Evolutionary conservation across 2,113 vertebrate species (phyloP).

Genomic region (Pungitius pungitius): DNA sequence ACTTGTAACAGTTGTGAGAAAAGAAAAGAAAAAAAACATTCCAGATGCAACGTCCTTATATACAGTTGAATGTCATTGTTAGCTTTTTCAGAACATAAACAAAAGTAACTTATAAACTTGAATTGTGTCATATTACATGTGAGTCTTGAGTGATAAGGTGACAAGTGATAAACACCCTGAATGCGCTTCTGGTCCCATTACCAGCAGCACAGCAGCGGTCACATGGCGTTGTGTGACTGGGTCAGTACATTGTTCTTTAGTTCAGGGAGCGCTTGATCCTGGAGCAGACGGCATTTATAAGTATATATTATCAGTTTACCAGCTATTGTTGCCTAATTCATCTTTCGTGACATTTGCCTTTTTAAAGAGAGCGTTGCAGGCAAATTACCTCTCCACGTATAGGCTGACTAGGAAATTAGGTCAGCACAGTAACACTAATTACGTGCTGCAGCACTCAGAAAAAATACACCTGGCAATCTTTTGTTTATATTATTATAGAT

Average conservation of each 20-base stretch:
- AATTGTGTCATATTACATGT: not conserved
- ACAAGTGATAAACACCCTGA: not conserved
- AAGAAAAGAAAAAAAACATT: too few relatives aligned
- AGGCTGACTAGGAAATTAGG: constrained; percentile 28
- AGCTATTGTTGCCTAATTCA: constrained; percentile 64
- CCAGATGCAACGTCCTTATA: too few relatives aligned
- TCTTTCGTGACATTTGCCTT: constrained; percentile 56
- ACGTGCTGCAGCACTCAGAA: not conserved
- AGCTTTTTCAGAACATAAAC: constrained; percentile 24
- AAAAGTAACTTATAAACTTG: not conserved
- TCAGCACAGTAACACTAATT: constrained; percentile 12
- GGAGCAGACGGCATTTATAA: constrained; percentile 31
- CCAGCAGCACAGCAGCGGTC: constrained; percentile 3
- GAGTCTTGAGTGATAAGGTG: not conserved
- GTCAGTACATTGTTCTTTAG: constrained; percentile 45
- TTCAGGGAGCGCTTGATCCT: constrained; percentile 45
- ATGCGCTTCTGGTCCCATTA: constrained; percentile 4
- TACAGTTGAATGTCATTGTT: too few relatives aligned
- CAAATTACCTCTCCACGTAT: constrained; percentile 47
- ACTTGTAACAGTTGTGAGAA: too few relatives aligned
- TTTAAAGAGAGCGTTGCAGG: constrained; percentile 36
- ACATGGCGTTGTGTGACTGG: constrained; percentile 15
- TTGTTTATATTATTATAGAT: constrained; percentile 26
- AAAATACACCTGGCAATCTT: constrained; percentile 9
- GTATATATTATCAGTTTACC: constrained; percentile 61